Evolutionary conservation across 2,113 vertebrate genomes (phyloP).

Genomic region (Miniopterus natalensis): DNA sequence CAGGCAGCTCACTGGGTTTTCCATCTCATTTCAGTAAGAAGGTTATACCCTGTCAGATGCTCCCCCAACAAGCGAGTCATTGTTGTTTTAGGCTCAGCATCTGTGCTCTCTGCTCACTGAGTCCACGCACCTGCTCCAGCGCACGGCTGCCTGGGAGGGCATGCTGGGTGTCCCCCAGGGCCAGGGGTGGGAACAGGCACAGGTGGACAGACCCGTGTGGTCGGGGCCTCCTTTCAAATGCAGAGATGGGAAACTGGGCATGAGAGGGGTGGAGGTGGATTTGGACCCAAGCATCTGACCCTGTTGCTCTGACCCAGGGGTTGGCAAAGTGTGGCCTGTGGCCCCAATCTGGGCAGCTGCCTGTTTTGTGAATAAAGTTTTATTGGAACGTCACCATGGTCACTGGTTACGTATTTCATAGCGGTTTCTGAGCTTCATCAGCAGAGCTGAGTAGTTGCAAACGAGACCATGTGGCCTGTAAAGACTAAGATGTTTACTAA

Average conservation of each 20-base stretch:
- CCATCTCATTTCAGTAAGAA: neutral
- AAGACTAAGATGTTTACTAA: neutral
- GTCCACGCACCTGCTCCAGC: neutral
- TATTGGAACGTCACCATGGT: too few relatives aligned
- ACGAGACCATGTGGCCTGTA: neutral
- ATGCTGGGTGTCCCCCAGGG: neutral
- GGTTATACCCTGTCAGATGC: neutral
- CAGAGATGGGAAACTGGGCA: neutral
- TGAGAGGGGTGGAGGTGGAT: neutral
- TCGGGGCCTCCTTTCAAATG: neutral
- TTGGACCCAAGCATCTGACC: neutral
- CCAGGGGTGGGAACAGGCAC: neutral
- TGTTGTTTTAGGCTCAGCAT: neutral
- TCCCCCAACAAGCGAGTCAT: neutral
- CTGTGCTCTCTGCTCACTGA: neutral
- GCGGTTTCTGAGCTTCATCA: neutral
- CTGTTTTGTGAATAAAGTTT: neutral
- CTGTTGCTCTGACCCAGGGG: neutral
- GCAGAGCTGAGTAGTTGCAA: neutral
- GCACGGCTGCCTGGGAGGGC: neutral
- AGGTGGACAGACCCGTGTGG: neutral
- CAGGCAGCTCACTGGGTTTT: slow-evolving; percentile 21
- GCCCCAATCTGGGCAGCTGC: neutral
- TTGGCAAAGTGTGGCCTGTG: neutral
- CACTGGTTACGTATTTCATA: neutral